Base-by-base conservation (phyloP, 2,113 vertebrate species). In the Ascaphus truei region DNA sequence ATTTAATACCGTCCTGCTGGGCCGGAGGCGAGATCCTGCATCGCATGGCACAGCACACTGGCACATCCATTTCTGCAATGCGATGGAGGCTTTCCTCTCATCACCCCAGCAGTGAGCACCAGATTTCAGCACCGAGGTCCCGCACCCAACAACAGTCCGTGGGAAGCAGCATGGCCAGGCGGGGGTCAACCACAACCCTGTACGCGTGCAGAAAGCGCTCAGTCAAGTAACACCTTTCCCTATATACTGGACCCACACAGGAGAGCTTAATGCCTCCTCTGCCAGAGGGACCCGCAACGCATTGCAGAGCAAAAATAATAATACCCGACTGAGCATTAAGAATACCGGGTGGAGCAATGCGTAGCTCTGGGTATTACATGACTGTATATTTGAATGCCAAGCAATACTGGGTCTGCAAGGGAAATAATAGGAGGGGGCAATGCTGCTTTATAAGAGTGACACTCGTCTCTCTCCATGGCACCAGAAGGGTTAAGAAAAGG, bases 231-330 rank as follows among this genome's bases (percentile, higher is more conserved):
- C 30, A 12, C 3, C 33, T n/a, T n/a, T n/a, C n/a, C n/a, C n/a
- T n/a, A n/a, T n/a, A n/a, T n/a, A n/a, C n/a, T n/a, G n/a, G n/a
- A 41, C 41, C 59, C 39, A 10, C 4, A 36, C 29, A 5, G 20
- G 10, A 2, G 41, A 41, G 55, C 18, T 7, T 47, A 26, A 41
- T 13, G 25, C 31, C 26, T 61, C 26, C 9, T 52, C 48, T 52
- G 52, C 47, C 18, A 71, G 33, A 61, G 31, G 60, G 45, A 60
- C 58, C 43, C 59, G 33, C 18, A 52, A 41, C 59, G 33, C 18
- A 52, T 30, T 51, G 31, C 23, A 20, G 33, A 69, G 30, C 51
- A 29, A 47, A 36, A 1, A 58, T 51, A 52, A 52, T 61, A 45
- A 31, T 20, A 33, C 30, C 18, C 10, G 3, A 7, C 11, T 22